Conservation (phyloP, 1,140 invertebrate species). For the Muscidifurax raptorellus region DNA sequence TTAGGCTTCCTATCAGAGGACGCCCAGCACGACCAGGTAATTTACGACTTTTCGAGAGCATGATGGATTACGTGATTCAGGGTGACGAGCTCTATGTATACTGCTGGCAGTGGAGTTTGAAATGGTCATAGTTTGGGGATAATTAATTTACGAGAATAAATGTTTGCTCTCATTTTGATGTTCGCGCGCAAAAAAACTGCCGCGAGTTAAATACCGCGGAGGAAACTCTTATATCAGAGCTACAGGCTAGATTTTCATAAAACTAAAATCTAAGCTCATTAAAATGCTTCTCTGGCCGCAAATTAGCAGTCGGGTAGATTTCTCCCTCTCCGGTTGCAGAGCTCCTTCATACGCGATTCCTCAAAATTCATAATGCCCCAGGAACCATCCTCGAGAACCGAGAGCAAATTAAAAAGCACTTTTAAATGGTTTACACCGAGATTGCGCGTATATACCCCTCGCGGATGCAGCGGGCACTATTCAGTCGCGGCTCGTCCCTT, state of each 20-base stretch:
- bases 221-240: no score
- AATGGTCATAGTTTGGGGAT: not conserved
- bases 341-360: not conserved
- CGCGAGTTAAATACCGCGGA: no score
- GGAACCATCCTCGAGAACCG: not conserved
- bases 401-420: slow-evolving; percentile 34
- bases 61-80: not conserved
- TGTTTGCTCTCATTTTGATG: not conserved
- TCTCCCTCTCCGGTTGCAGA: not conserved
- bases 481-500: not conserved
- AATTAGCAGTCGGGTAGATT: not conserved
- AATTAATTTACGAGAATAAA: not conserved
- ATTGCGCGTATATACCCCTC: not conserved
- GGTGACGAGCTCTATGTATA: not conserved
- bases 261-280: slow-evolving; percentile 25
- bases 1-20: not conserved
- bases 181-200: no score
- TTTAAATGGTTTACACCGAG: slow-evolving; percentile 32
- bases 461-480: not conserved
- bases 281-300: not conserved
- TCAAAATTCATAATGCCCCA: not conserved
- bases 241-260: not conserved
- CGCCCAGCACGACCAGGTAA: not conserved
- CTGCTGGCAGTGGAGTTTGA: not conserved
- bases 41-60: slow-evolving; percentile 25